Base-by-base conservation (phyloP, 2,797 vertebrate genomes). In the Parauchenoglanis punctatus region DNA sequence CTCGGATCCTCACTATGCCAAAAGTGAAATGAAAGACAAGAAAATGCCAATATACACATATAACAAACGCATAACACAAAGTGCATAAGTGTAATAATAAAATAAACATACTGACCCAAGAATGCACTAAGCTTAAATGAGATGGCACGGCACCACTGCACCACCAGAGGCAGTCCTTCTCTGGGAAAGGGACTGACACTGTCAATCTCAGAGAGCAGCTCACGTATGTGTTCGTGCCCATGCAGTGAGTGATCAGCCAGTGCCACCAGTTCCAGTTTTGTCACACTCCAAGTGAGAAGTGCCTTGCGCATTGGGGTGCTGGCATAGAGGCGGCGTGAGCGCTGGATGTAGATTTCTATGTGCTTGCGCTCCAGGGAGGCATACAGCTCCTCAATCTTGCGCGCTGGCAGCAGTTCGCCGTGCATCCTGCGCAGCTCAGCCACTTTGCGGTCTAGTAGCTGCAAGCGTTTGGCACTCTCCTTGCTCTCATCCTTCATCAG, bases 321-420 rank as follows among this genome's bases (percentile, higher is more conserved):
- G 93, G 96, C 93, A 0, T 99, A 99, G 89, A 99, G 97, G 61
- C 98, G 97, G 12, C 96, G 96, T 0, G 99, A 99, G 44, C 99
- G 98, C 93, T 99, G 98, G 94, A 99, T 98, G 94, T 99, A 99
- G 92, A 99, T 99, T 95, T 99, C 98, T 0, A 99, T 99, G 96
- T 99, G 98, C 91, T 99, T 99, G 84, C 97, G 97, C 95, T 99
- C 99, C 94, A 99, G 94, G 0, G 98, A 98, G 81, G 98, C 97
- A 0, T 99, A 99, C 4, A 99, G 96, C 91, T 99, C 98, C 92
- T 99, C 99, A 0, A 99, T 99, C 94, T 99, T 99, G 82, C 99
- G 97, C 20, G 98, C 98, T 0, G 99, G 99, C 67, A 99, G 90
- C 87, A 99, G 95, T 90, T 99, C 99, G 0, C 99, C 99, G 0